Evolutionary conservation across 2,113 vertebrate genomes (phyloP), one percentile per base, ranked within the genome.

Genomic region (Orcinus orca): DNA sequence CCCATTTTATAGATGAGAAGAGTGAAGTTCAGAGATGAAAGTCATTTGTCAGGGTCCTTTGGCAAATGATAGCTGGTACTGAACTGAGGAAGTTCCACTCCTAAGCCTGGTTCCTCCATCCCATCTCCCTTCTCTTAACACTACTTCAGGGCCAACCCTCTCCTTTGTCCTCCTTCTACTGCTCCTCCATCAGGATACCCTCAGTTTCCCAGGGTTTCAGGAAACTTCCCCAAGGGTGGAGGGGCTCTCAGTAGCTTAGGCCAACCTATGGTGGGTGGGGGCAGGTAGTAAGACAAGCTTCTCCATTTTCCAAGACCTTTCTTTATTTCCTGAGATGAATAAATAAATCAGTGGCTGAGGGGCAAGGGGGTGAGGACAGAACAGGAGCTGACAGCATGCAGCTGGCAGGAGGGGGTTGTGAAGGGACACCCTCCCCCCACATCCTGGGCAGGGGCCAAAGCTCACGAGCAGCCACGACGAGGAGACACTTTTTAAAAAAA

Each of bases 301-400:
- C 62, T 90, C 67, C n/a, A 23, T 71, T 96, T 97, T 93, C 77
- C 84, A 95, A 97, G 92, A 96, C 63, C 60, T 92, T 98, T 97
- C 58, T 95, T 98, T 98, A 98, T 98, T 98, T 98, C 98, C 98
- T 98, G 98, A 98, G 98, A 98, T 97, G 94, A 97, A 97, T 98
- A 98, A 98, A 97, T 97, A 96, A 89, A 79, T 67, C 67, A 29
- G 33, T 94, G 87, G 76, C 87, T 76, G 53, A 55, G 11, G 74
- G 70, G 81, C 18, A 31, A 33, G 13, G 41, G 41, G 87, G 15
- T 47, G 31, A 93, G 25, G 6, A 90, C 14, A 17, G 82, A 67
- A 41, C 5, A 86, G 47, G 70, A 83, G 53, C 95, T 87, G 97
- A 93, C 96, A 92, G 91, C 98, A 98, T 97, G 98, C 98, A 77